A percentile compares a stretch with the other conserved stretches of the same genome.
Evolutionary conservation across 2,113 vertebrate genomes (phyloP).

Genomic region (Sander lucioperca): DNA sequence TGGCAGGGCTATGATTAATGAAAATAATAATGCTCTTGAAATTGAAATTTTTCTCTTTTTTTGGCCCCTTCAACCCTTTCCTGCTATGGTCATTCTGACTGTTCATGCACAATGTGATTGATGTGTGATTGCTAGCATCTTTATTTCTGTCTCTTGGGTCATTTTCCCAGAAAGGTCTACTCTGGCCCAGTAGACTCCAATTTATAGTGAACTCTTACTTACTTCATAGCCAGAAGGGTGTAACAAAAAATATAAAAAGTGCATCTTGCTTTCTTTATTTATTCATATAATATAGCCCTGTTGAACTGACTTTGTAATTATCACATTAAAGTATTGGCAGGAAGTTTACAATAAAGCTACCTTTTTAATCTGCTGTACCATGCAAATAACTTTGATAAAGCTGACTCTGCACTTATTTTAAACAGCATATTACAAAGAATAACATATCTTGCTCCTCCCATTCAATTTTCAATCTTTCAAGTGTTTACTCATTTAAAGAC

Average conservation of each 20-base stretch:
- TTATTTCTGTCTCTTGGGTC: conserved; percentile 66
- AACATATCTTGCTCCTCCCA: neutral
- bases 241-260: conserved; percentile 30
- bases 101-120: conserved; percentile 92
- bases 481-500: conserved; percentile 48
- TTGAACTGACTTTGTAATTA: conserved; percentile 45
- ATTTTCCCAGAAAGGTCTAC: conserved; percentile 51
- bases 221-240: conserved; percentile 36
- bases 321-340: conserved; percentile 14
- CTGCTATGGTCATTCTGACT: conserved; percentile 84
- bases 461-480: conserved; percentile 12
- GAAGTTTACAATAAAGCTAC: neutral
- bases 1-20: conserved; percentile 99
- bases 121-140: conserved; percentile 86
- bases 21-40: conserved; percentile 99
- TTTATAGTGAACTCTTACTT: conserved; percentile 54
- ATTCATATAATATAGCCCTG: conserved; percentile 20
- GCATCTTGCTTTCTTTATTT: conserved; percentile 18
- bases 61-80: conserved; percentile 83
- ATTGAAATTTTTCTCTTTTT: conserved; percentile 98
- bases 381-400: neutral
- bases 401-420: conserved; percentile 20
- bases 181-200: conserved; percentile 44
- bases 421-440: conserved; percentile 15
- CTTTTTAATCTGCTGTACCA: neutral